Base-by-base conservation (phyloP, 2,797 vertebrate genomes). In the Paramormyrops hopkinsi region DNA sequence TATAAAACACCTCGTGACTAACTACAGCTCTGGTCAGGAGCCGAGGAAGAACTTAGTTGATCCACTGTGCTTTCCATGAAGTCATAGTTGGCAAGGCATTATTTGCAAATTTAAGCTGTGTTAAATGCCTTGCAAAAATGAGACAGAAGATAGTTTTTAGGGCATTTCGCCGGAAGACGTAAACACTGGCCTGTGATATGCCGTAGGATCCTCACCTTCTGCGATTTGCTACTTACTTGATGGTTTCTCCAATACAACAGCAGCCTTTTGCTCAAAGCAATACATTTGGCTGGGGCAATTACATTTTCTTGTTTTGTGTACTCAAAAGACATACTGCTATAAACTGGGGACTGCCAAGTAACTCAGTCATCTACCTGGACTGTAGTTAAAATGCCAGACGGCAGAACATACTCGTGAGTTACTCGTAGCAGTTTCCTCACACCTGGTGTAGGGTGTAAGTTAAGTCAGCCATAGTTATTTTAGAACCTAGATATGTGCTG, bases 51-150 rank as follows among this genome's bases (percentile, higher is more conserved):
- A 91, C 91, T 88, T 90, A 46, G 19, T 59, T 89, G 0, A 79
- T 91, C 91, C 88, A 87, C 91, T 90, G 90, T 33, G 90, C 82
- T 92, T 95, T 92, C 91, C 90, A 92, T 92, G 92, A 94, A 92
- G 65, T 94, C 89, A 91, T 91, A 89, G 90, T 37, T 94, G 93
- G 91, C 91, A 90, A 73, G 62, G 22, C 82, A 84, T 73, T 44
- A 88, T 85, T 69, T 92, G 51, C 65, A 85, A 89, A 90, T 92
- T 94, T 93, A 93, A 91, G 91, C 89, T 90, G 90, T 90, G 90
- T 91, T 92, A 90, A 92, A 90, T 89, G 90, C 87, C 91, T 89
- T 50, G 87, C 90, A 86, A 90, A 89, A 88, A 44, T 37, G 0
- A 87, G 62, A 89, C 79, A 88, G 54, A 90, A 83, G 92, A 92